Conservation (phyloP, 2,888 invertebrate species). For the Lucinisca nassula region DNA sequence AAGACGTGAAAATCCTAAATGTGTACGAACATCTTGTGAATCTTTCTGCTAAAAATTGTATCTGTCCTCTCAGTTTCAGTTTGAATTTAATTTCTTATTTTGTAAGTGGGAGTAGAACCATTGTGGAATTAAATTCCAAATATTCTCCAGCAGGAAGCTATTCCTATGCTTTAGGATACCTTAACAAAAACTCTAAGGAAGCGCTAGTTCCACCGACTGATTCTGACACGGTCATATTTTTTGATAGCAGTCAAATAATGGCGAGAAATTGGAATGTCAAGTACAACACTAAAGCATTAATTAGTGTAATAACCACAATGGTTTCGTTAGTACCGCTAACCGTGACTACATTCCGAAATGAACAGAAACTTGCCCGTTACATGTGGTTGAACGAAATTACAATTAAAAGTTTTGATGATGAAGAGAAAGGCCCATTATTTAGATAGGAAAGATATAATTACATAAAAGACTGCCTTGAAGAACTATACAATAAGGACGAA, state of each 20-base stretch:
- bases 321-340: not conserved
- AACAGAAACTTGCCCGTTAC: not conserved
- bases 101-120: not conserved
- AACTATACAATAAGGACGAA: not conserved
- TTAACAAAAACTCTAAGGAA: not conserved
- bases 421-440: not conserved
- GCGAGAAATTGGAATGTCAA: not conserved
- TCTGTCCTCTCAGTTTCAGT: not conserved
- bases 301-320: constrained; percentile 4
- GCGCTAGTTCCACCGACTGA: not conserved
- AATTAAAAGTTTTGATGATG: not conserved
- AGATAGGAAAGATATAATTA: not conserved
- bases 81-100: not conserved
- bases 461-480: not conserved
- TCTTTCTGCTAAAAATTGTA: not conserved
- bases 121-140: not conserved
- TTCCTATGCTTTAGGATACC: not conserved
- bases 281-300: not conserved
- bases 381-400: not conserved
- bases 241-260: constrained; percentile 12
- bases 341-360: not conserved
- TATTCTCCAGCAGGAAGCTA: constrained; percentile 7
- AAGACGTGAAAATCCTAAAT: not conserved
- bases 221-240: not conserved
- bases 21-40: not conserved